Evolutionary conservation across 2,888 invertebrate species (phyloP).

Genomic region (Meloe dianella): DNA sequence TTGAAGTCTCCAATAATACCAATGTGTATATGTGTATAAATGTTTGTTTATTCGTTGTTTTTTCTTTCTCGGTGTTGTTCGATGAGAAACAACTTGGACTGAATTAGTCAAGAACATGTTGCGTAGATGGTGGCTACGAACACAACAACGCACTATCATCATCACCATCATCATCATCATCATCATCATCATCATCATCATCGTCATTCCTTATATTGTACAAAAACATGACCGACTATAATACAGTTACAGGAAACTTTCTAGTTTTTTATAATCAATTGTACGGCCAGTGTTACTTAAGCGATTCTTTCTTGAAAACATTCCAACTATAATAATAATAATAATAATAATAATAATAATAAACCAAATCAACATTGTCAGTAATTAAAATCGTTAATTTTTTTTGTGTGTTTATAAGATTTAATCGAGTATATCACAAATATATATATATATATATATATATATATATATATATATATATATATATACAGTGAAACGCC

Average conservation of each 20-base stretch:
- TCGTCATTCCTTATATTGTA: conserved; percentile 17
- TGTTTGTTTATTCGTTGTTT: not conserved
- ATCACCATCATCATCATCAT: too few species aligned
- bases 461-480: too few species aligned
- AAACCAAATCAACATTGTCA: conserved; percentile 12
- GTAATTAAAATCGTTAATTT: conserved; percentile 24
- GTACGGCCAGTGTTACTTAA: conserved; percentile 15
- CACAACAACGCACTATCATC: not conserved
- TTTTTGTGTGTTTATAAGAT: conserved; percentile 13
- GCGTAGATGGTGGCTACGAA: conserved; percentile 18
- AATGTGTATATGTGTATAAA: not conserved
- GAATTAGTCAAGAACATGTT: conserved; percentile 7
- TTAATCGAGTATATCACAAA: conserved; percentile 30
- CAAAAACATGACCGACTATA: conserved; percentile 52
- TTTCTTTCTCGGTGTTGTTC: not conserved
- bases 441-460: not conserved
- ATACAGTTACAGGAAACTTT: conserved; percentile 51
- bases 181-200: conserved; percentile 1
- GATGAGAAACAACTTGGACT: conserved; percentile 3
- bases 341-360: conserved; percentile 27
- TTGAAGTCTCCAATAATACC: conserved; percentile 12
- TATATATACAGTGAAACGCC: not conserved
- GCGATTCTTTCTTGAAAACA: not conserved
- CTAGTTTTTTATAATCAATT: conserved; percentile 51
- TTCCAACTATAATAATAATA: conserved; percentile 29